phyloP scores from a whole-genome alignment of 2,113 vertebrate genomes.

The Gadus macrocephalus region DNA sequence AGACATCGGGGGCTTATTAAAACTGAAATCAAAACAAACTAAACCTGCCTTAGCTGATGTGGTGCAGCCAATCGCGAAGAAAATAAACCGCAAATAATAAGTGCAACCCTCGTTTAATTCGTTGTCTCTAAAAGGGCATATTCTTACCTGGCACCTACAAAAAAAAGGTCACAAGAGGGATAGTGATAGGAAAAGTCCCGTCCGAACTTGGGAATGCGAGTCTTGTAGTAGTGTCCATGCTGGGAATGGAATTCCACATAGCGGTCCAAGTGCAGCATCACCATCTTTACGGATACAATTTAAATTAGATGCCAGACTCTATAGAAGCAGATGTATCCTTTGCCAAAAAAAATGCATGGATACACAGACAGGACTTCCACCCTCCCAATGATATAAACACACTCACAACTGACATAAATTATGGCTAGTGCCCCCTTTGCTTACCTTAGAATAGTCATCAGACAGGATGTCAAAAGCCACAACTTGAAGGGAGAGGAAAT shows the following conservation, averaged over 20 bases:
- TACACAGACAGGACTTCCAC: not conserved
- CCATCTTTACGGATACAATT: slow-evolving; percentile 72
- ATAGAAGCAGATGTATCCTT: not conserved
- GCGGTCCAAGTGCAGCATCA: slow-evolving; percentile 86
- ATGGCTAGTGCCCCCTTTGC: slow-evolving; percentile 2
- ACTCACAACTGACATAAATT: not conserved
- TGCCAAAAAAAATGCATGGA: too few relatives aligned
- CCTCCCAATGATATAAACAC: not conserved
- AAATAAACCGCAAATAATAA: not conserved
- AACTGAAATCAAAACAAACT: not conserved
- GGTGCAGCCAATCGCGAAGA: not conserved
- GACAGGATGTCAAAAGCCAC: slow-evolving; percentile 94
- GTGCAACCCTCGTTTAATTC: not conserved
- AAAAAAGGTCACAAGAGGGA: slow-evolving; percentile 94
- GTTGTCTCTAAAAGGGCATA: not conserved
- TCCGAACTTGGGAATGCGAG: slow-evolving; percentile 95
- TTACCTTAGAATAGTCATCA: slow-evolving; percentile 98
- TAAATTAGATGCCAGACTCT: not conserved
- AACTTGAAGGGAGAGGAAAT: slow-evolving; percentile 73
- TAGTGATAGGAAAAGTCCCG: slow-evolving; percentile 95
- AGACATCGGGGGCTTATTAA: not conserved
- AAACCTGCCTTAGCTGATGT: not conserved
- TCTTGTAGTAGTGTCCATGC: slow-evolving; percentile 91
- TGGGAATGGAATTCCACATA: slow-evolving; percentile 96
- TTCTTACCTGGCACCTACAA: slow-evolving; percentile 89